Conservation (phyloP, 1,140 invertebrate genomes). For the Augochlora pura region DNA sequence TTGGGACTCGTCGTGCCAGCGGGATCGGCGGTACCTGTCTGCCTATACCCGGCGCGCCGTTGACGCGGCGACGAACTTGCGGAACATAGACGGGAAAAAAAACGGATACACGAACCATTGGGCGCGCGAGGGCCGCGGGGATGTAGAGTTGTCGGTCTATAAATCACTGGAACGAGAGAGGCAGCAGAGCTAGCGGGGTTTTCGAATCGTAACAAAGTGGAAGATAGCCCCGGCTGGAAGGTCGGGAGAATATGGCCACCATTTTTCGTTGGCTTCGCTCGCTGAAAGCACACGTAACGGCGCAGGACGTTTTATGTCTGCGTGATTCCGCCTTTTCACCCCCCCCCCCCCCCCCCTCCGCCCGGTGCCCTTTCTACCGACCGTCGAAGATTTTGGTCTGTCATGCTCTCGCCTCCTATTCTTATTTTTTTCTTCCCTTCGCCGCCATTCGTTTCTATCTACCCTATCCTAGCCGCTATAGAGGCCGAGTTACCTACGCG, state of each 20-base stretch:
- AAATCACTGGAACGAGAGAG: constrained; percentile 59
- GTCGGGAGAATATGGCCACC: constrained; percentile 57
- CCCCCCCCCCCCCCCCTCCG: neutral
- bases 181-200: constrained; percentile 40
- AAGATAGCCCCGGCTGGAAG: constrained; percentile 59
- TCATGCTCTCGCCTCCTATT: constrained; percentile 41
- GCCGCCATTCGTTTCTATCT: neutral
- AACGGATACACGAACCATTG: constrained; percentile 1
- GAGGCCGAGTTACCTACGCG: too few species aligned
- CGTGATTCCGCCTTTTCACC: constrained; percentile 45
- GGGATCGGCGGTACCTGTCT: neutral
- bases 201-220: constrained; percentile 66
- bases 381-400: constrained; percentile 56
- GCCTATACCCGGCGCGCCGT: constrained; percentile 1
- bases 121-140: neutral
- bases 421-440: neutral
- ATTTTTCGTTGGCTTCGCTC: constrained; percentile 61
- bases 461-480: neutral
- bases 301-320: constrained; percentile 62
- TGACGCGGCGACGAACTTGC: constrained; percentile 28
- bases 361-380: neutral
- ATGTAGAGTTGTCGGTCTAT: constrained; percentile 42
- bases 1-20: constrained; percentile 27
- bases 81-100: constrained; percentile 21
- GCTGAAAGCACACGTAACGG: constrained; percentile 62